These are phyloP conservation scores for Melieria omissa DNA, from an alignment of 2,888 invertebrate species.

Conservation along the genomic window DNA sequence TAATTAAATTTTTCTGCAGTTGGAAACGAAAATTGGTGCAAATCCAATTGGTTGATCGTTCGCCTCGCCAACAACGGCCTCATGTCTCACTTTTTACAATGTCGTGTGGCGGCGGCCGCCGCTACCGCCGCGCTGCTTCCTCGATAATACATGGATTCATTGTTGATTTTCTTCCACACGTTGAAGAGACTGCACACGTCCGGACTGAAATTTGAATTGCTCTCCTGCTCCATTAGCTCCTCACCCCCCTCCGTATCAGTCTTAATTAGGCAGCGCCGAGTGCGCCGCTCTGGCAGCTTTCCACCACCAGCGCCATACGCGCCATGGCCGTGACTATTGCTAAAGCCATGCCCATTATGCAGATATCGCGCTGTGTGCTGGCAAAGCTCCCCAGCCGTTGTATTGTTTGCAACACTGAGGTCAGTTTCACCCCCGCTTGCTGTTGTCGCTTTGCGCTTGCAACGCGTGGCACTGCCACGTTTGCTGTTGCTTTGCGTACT, in stretches of 20 bases:
- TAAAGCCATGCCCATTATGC: slow-evolving; percentile 1
- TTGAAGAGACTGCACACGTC: slow-evolving; percentile 52
- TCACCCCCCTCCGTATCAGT: slow-evolving; percentile 53
- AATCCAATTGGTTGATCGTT: too few species aligned
- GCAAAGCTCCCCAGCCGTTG: slow-evolving; percentile 56
- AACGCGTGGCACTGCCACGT: slow-evolving; percentile 55
- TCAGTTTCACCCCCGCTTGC: slow-evolving; percentile 17
- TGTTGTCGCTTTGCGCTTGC: slow-evolving; percentile 31
- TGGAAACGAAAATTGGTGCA: too few species aligned
- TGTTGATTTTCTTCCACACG: slow-evolving; percentile 51
- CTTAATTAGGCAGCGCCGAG: slow-evolving; percentile 61
- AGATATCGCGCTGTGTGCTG: slow-evolving; percentile 38
- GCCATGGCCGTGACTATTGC: slow-evolving; percentile 20
- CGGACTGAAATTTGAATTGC: slow-evolving; percentile 55
- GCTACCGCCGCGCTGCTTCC: slow-evolving; percentile 45
- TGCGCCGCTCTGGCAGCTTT: slow-evolving; percentile 53
- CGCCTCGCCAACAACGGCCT: neutral
- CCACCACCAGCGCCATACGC: slow-evolving; percentile 32
- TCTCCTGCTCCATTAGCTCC: slow-evolving; percentile 48
- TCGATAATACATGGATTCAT: slow-evolving; percentile 56
- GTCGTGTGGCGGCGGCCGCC: slow-evolving; percentile 48
- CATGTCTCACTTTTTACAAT: slow-evolving; percentile 55
- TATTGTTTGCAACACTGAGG: slow-evolving; percentile 26
- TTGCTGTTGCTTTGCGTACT: slow-evolving; percentile 46
- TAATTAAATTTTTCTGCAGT: too few species aligned